phyloP scores from a whole-genome alignment of 2,888 invertebrate genomes.

The Caenorhabditis uteleia region DNA sequence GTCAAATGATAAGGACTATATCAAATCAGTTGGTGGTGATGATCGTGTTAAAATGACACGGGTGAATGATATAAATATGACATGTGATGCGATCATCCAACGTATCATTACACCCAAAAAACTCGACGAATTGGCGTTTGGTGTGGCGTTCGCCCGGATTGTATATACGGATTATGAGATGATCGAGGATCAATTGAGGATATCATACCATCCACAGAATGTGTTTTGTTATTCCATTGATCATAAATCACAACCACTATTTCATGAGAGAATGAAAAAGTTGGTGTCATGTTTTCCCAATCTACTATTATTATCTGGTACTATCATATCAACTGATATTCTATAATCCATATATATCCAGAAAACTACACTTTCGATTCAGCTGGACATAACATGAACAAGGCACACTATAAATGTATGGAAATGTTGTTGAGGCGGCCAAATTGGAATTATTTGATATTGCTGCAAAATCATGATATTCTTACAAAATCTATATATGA shows the following conservation, averaged over 20 bases:
- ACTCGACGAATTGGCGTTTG: conserved; percentile 1
- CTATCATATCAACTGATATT: not conserved
- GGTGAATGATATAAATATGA: conserved; percentile 15
- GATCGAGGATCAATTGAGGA: conserved; percentile 43
- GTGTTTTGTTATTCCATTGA: conserved; percentile 45
- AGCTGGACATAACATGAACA: conserved; percentile 41
- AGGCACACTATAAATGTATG: conserved; percentile 44
- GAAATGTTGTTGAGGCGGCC: conserved; percentile 35
- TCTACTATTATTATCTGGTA: conserved; percentile 18
- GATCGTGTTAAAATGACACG: conserved; percentile 18
- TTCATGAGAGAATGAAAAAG: conserved; percentile 28
- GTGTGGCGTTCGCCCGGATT: conserved; percentile 43
- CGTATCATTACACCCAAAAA: conserved; percentile 3
- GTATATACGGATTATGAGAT: conserved; percentile 46
- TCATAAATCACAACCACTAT: conserved; percentile 25
- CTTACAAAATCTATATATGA: conserved; percentile 40
- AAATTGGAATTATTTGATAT: conserved; percentile 42
- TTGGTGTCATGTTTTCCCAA: conserved; percentile 42
- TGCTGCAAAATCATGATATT: conserved; percentile 48
- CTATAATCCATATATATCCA: conserved; percentile 8
- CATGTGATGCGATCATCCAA: conserved; percentile 16
- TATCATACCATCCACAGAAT: conserved; percentile 44
- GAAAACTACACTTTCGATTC: conserved; percentile 38
- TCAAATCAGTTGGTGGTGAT: conserved; percentile 7
- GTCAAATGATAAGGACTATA: conserved; percentile 19